These are phyloP conservation scores for Lethrus apterus DNA, from an alignment of 1,140 invertebrate species.

Conservation along the genomic window DNA sequence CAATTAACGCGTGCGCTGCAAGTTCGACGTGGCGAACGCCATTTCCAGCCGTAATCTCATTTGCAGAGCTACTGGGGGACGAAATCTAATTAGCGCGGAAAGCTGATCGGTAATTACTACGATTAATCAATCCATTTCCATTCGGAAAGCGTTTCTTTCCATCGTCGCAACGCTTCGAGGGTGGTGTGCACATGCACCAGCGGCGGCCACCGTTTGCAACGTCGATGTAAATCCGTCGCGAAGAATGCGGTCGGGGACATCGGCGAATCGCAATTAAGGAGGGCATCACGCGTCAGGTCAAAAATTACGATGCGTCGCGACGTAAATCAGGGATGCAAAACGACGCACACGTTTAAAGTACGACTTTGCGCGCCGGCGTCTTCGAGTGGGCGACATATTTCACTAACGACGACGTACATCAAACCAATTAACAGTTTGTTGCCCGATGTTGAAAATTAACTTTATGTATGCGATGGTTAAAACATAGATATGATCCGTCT, in stretches of 20 bases:
- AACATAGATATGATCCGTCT: no score
- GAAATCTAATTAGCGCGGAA: conserved; percentile 42
- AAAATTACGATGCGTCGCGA: conserved; percentile 7
- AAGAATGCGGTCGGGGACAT: conserved; percentile 18
- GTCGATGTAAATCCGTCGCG: conserved; percentile 9
- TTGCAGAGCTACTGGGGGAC: conserved; percentile 36
- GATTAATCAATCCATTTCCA: conserved; percentile 40
- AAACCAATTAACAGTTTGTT: no score
- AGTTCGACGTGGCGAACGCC: conserved; percentile 36
- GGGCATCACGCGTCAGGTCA: conserved; percentile 18
- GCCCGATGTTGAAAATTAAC: no score
- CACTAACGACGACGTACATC: conserved; percentile 13
- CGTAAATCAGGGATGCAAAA: no score
- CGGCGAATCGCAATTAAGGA: conserved; percentile 23
- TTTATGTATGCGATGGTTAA: no score
- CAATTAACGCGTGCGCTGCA: conserved; percentile 39
- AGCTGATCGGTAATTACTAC: conserved; percentile 42
- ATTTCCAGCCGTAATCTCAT: conserved; percentile 39
- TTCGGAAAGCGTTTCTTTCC: conserved; percentile 29
- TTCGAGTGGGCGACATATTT: conserved; percentile 11
- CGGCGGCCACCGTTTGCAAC: neutral
- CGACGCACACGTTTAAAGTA: conserved; percentile 14
- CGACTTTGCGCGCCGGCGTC: conserved; percentile 2
- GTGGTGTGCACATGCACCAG: neutral
- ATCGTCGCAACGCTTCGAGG: conserved; percentile 1